A percentile compares a stretch with the other conserved stretches of the same genome.
phyloP scores from a whole-genome alignment of 2,113 vertebrate genomes.

The Paramisgurnus dabryanus region DNA sequence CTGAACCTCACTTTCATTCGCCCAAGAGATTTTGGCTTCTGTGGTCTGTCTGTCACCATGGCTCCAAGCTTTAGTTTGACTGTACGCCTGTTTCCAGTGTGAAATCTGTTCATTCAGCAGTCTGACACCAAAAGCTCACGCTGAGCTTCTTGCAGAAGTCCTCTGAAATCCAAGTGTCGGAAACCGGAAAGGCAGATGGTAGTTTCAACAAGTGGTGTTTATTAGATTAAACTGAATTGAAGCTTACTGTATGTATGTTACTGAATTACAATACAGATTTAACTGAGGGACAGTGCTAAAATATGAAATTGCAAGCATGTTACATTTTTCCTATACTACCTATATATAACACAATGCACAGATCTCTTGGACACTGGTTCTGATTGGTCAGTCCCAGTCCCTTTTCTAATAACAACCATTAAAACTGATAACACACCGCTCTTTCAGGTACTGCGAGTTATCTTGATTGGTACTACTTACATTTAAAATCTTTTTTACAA shows the following conservation, averaged over 20 bases:
- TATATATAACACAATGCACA: too few species aligned
- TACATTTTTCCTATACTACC: too few species aligned
- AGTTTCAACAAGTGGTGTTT: constrained; percentile 12
- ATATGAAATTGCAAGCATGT: too few species aligned
- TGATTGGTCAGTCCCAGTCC: too few species aligned
- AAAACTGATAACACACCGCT: too few species aligned
- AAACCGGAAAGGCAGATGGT: background rate
- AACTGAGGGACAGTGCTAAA: too few species aligned
- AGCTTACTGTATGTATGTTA: background rate
- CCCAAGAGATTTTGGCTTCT: background rate
- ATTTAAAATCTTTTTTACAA: too few species aligned
- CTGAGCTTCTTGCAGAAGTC: background rate
- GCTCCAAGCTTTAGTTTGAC: constrained; percentile 18
- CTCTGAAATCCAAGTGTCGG: constrained; percentile 5
- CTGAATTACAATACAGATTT: too few species aligned
- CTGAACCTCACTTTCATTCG: background rate
- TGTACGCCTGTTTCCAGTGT: constrained; percentile 1
- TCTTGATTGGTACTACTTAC: too few species aligned
- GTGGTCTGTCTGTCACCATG: constrained; percentile 40
- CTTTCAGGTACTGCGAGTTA: too few species aligned
- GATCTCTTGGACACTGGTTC: too few species aligned
- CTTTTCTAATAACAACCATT: too few species aligned
- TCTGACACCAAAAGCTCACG: background rate
- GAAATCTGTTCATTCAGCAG: constrained; percentile 14
- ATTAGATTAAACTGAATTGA: background rate